These are phyloP conservation scores for Agrochola lota DNA, from an alignment of 2,888 invertebrate genomes.

Conservation along the genomic window DNA sequence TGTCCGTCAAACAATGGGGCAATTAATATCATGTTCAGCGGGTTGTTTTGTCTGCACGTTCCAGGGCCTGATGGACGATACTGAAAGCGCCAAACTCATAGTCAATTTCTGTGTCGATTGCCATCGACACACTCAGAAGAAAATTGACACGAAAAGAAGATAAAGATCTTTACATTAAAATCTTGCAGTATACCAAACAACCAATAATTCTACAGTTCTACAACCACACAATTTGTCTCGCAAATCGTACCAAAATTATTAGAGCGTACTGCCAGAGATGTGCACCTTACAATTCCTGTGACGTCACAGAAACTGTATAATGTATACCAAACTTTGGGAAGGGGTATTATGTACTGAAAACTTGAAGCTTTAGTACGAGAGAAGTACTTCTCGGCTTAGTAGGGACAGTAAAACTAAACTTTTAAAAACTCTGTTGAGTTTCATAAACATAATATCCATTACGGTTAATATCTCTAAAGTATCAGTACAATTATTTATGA, in stretches of 20 bases:
- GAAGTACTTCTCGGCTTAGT: constrained; percentile 23
- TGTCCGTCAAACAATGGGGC: too few relatives aligned
- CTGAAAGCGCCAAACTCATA: too few relatives aligned
- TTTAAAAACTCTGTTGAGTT: constrained; percentile 8
- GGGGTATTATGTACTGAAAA: constrained; percentile 49
- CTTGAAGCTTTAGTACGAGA: constrained; percentile 30
- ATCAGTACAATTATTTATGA: neutral
- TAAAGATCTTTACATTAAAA: neutral
- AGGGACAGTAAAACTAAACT: constrained; percentile 14
- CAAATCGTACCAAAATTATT: constrained; percentile 41
- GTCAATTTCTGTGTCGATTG: too few relatives aligned
- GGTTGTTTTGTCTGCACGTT: too few relatives aligned
- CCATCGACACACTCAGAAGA: too few relatives aligned
- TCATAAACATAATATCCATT: constrained; percentile 11
- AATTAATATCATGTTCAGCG: too few relatives aligned
- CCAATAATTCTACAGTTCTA: neutral
- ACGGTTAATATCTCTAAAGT: neutral
- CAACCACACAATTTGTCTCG: neutral
- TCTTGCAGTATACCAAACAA: neutral
- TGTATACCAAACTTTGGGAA: constrained; percentile 35
- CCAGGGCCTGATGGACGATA: too few relatives aligned
- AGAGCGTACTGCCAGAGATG: constrained; percentile 21
- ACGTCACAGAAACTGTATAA: constrained; percentile 46
- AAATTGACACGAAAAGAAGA: too few relatives aligned
- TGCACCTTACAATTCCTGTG: constrained; percentile 39